A percentile compares a stretch with the other conserved stretches of the same genome.
Evolutionary conservation across 2,888 invertebrate genomes (phyloP).

Genomic region (Oxycera nigricornis): DNA sequence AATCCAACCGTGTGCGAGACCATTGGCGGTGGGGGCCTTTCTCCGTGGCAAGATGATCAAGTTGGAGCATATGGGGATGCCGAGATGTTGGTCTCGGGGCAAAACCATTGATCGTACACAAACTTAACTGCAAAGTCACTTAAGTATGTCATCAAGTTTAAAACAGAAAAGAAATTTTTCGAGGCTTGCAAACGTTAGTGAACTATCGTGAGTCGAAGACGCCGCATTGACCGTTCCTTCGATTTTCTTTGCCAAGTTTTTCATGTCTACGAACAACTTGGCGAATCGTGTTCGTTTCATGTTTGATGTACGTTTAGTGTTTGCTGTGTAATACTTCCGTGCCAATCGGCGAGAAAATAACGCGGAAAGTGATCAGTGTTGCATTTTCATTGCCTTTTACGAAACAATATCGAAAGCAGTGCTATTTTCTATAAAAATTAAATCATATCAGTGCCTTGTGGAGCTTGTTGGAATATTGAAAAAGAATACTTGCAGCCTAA

Average conservation of each 20-base stretch:
- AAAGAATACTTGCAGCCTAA: neutral
- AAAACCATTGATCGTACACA: neutral
- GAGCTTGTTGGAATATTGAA: neutral
- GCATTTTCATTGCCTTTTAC: neutral
- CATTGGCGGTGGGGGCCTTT: conserved; percentile 42
- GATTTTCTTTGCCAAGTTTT: neutral
- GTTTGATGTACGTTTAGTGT: neutral
- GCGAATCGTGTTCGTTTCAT: neutral
- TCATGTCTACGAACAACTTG: neutral
- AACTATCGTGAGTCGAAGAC: conserved; percentile 37
- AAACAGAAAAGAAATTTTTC: conserved; percentile 45
- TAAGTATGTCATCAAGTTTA: conserved; percentile 44
- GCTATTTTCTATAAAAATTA: neutral
- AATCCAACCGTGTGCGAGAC: neutral
- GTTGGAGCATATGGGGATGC: neutral
- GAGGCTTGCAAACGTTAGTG: conserved; percentile 41
- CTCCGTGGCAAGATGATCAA: neutral
- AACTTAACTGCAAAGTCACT: neutral
- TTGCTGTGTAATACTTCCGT: neutral
- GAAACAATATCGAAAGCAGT: neutral
- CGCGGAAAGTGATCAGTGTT: conserved; percentile 1
- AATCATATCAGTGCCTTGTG: neutral
- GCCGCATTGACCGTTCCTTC: conserved; percentile 26
- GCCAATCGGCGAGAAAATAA: neutral
- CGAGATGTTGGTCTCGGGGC: neutral